phyloP scores from a whole-genome alignment of 2,797 vertebrate genomes.

The Alcedo quadribrachys region DNA sequence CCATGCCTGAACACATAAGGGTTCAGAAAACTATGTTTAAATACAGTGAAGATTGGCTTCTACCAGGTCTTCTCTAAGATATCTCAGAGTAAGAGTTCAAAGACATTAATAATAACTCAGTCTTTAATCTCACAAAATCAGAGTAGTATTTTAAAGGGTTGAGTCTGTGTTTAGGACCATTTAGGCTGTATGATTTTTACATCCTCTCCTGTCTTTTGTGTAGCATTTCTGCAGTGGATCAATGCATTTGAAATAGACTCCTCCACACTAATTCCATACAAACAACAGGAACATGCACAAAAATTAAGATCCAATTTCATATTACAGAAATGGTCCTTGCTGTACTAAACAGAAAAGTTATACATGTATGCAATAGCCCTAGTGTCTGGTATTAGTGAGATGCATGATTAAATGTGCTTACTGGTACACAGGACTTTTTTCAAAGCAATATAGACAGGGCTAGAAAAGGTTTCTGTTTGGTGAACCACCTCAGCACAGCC shows the following conservation, averaged over 20 bases:
- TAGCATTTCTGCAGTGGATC: neutral
- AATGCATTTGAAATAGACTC: neutral
- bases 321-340: neutral
- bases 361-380: neutral
- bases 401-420: neutral
- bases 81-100: neutral
- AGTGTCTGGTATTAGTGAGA: neutral
- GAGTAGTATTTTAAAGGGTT: neutral
- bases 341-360: neutral
- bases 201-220: neutral
- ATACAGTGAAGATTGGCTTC: neutral
- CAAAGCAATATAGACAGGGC: neutral
- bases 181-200: neutral
- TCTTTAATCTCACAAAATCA: neutral
- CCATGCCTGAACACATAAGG: neutral
- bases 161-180: neutral
- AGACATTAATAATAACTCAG: neutral
- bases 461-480: neutral
- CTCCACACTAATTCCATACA: neutral
- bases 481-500: accelerated
- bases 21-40: slow-evolving; percentile 23
- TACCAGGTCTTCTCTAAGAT: neutral
- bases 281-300: neutral
- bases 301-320: neutral
- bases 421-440: neutral